Conservation (phyloP, 1,140 invertebrate genomes). For the Diorhabda carinulata region DNA sequence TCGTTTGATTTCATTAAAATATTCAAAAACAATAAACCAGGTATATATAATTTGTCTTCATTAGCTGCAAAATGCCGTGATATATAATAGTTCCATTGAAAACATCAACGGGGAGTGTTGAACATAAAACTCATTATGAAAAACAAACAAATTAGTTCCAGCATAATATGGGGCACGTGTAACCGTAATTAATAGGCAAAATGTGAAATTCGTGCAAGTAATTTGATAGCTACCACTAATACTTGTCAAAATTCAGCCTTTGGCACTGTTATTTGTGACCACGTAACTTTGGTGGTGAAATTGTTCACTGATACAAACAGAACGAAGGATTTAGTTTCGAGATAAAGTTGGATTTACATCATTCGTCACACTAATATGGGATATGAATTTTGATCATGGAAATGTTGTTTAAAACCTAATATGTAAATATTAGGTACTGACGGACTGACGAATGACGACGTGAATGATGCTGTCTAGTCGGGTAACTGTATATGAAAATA, state of each 20-base stretch:
- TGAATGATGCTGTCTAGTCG: too few relatives aligned
- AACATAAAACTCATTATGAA: constrained; percentile 8
- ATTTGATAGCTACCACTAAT: constrained; percentile 11
- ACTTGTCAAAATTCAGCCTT: constrained; percentile 4
- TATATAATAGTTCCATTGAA: not conserved
- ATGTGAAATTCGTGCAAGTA: constrained; percentile 7
- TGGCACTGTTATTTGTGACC: not conserved
- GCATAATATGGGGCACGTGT: not conserved
- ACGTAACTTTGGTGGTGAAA: not conserved
- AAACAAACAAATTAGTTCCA: constrained; percentile 4
- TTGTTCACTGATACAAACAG: not conserved
- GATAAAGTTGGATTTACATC: constrained; percentile 2
- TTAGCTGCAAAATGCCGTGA: not conserved
- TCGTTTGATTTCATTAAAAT: too few relatives aligned
- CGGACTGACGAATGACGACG: too few relatives aligned
- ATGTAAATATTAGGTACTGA: too few relatives aligned
- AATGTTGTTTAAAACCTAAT: not conserved
- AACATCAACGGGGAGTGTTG: not conserved
- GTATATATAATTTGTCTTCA: not conserved
- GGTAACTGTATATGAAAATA: too few relatives aligned
- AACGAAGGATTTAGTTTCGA: not conserved
- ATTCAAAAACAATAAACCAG: too few relatives aligned
- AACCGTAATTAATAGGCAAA: constrained; percentile 8
- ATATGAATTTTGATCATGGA: not conserved
- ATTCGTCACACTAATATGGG: constrained; percentile 2